Conservation (phyloP, 2,888 invertebrate genomes). For the Agrotis clavis region DNA sequence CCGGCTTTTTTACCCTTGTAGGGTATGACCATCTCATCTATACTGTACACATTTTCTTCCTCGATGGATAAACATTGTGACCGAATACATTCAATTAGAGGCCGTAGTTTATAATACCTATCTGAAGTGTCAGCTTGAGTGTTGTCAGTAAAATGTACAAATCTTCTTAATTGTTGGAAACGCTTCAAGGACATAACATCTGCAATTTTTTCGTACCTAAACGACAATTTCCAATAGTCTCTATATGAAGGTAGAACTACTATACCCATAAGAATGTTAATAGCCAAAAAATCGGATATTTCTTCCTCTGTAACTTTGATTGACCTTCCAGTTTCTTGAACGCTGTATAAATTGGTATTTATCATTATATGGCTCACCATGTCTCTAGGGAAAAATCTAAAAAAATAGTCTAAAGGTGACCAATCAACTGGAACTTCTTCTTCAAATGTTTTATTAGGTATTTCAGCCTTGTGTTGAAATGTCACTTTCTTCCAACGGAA, state of each 20-base stretch:
- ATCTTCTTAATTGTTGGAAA: slow-evolving; percentile 64
- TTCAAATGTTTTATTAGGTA: slow-evolving; percentile 16
- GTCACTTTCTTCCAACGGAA: slow-evolving; percentile 22
- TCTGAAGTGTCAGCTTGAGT: background rate
- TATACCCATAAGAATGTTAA: too few species aligned
- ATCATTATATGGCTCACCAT: slow-evolving; percentile 7
- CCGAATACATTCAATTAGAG: slow-evolving; percentile 25
- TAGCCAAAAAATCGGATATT: too few species aligned
- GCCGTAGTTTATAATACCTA: slow-evolving; percentile 45
- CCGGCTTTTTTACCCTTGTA: slow-evolving; percentile 24
- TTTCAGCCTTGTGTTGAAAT: slow-evolving; percentile 22
- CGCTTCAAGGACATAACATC: slow-evolving; percentile 65
- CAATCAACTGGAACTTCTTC: slow-evolving; percentile 11
- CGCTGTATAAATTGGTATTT: slow-evolving; percentile 33
- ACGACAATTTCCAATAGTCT: too few species aligned
- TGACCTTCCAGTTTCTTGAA: too few species aligned
- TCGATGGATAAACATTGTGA: slow-evolving; percentile 23
- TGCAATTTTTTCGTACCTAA: too few species aligned
- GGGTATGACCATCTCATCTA: slow-evolving; percentile 46
- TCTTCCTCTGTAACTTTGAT: too few species aligned
- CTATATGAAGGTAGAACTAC: too few species aligned
- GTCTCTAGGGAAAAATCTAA: slow-evolving; percentile 1
- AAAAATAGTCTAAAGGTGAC: slow-evolving; percentile 25
- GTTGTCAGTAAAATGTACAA: slow-evolving; percentile 50
- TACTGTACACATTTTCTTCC: slow-evolving; percentile 28